A percentile compares a stretch with the other conserved stretches of the same genome.
These are phyloP conservation scores for Hippolais icterina DNA, from an alignment of 2,113 vertebrate species.

Conservation along the genomic window DNA sequence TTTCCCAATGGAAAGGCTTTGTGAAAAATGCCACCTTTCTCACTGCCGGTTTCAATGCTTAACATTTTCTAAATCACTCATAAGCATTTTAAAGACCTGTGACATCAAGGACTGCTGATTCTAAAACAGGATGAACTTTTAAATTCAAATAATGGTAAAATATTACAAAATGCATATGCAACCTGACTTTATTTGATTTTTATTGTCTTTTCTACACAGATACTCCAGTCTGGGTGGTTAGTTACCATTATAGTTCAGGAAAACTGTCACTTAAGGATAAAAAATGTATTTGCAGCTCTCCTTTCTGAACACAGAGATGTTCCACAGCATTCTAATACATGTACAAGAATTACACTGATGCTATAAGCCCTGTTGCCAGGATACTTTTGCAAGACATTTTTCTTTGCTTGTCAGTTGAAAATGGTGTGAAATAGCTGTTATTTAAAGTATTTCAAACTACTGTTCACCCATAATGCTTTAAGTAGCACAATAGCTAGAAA, in stretches of 20 bases:
- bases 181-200: not conserved
- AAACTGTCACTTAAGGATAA: not conserved
- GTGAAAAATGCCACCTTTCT: not conserved
- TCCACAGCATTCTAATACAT: constrained; percentile 16
- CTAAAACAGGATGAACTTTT: not conserved
- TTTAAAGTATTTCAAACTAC: constrained; percentile 54
- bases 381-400: constrained; percentile 59
- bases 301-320: not conserved
- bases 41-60: not conserved
- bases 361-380: constrained; percentile 59
- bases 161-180: not conserved
- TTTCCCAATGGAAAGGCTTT: not conserved
- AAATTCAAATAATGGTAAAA: not conserved
- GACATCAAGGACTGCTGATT: not conserved
- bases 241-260: not conserved
- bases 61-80: not conserved
- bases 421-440: constrained; percentile 60
- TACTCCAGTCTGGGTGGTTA: not conserved
- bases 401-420: constrained; percentile 50
- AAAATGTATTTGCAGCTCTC: not conserved
- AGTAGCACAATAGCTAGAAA: constrained; percentile 31
- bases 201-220: not conserved
- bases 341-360: constrained; percentile 23
- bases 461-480: constrained; percentile 23
- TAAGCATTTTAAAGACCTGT: not conserved